Evolutionary conservation across 1,140 invertebrate species (phyloP).

Genomic region (Ephestia elutella): DNA sequence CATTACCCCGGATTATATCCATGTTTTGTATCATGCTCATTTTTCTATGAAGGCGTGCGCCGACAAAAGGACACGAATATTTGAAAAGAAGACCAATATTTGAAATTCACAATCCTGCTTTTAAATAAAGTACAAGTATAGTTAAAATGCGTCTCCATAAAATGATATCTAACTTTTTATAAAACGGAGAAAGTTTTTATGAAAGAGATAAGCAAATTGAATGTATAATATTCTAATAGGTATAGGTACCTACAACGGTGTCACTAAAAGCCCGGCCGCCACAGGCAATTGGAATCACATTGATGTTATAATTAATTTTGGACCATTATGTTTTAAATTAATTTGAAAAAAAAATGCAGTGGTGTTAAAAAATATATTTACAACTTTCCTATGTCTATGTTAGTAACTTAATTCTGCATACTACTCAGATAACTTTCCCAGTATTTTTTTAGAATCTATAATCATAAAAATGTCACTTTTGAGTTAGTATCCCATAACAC

Average conservation of each 20-base stretch:
- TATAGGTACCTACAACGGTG: constrained; percentile 11
- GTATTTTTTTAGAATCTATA: too few relatives aligned
- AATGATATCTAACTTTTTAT: not conserved
- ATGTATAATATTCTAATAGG: constrained; percentile 20
- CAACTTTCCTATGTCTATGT: too few relatives aligned
- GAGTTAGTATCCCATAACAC: too few relatives aligned
- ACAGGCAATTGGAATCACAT: not conserved
- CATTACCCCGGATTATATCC: constrained; percentile 57
- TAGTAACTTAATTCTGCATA: too few relatives aligned
- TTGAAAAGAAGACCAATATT: not conserved
- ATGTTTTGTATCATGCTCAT: constrained; percentile 54
- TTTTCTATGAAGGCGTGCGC: constrained; percentile 21
- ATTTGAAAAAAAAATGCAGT: too few relatives aligned
- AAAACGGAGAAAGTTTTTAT: constrained; percentile 48
- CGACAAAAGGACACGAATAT: not conserved
- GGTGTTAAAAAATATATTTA: too few relatives aligned
- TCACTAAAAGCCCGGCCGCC: constrained; percentile 9
- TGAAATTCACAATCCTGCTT: too few relatives aligned
- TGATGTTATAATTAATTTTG: too few relatives aligned
- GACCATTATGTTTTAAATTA: too few relatives aligned
- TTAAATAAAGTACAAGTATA: not conserved
- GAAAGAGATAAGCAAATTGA: constrained; percentile 43
- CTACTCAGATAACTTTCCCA: too few relatives aligned
- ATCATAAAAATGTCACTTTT: too few relatives aligned
- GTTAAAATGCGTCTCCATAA: not conserved